Evolutionary conservation across 2,797 vertebrate species (phyloP), one percentile per base, ranked within the genome.

Genomic region (Spheniscus humboldti): DNA sequence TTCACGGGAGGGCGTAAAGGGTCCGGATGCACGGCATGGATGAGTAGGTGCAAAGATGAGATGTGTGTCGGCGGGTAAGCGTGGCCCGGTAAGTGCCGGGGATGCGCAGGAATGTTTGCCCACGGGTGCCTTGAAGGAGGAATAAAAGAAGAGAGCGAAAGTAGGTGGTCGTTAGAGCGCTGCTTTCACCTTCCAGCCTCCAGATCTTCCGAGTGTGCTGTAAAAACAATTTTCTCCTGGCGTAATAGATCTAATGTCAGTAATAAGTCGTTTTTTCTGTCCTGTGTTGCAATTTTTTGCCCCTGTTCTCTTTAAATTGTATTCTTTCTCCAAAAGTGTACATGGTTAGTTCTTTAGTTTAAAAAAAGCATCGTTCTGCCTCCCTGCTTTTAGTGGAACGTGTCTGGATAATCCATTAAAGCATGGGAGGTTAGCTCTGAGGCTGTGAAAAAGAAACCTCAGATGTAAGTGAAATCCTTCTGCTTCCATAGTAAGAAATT

Each of bases 361-460:
- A 5, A 43, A 66, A 76, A 88, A 41, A 52, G 20, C 23, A 4
- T 47, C 1, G 0, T 82, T 72, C 25, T 56, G 35, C 39, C 18
- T 75, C 14, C 30, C 10, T 0, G 6, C 25, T 37, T 22, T 28
- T 37, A 50, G 37, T 43, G 39, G 67, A 89, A 19, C 5, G 6
- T 60, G 48, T 39, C 86, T 93, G 86, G 41, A 35, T 75, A 85
- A 92, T 48, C 66, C 62, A 81, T 93, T 92, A 84, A 64, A 77
- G 41, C 50, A 43, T 24, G 31, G 1, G 18, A 80, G 43, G 19
- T 63, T 63, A 53, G 10, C 47, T 33, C 43, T 50, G 67, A 71
- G 67, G 18, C 22, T 43, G 22, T 84, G 43, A 24, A 74, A 67
- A 74, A 64, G 39, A 74, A 83, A 35, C 10, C 23, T 68, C 12